Evolutionary conservation across 2,888 invertebrate genomes (phyloP).

Genomic region (Osedax fenrisi): DNA sequence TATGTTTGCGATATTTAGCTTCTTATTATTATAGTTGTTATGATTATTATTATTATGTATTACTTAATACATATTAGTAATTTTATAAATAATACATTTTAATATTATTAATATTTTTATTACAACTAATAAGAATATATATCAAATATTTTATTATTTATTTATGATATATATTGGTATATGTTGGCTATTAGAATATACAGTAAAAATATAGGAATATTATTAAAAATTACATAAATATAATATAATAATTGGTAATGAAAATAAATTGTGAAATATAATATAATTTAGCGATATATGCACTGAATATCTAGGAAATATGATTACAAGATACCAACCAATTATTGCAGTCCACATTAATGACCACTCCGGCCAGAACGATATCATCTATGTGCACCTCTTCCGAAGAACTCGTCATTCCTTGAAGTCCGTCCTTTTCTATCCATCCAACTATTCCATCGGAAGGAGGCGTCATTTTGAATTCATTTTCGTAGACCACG

Average conservation of each 20-base stretch:
- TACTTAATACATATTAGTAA: too few relatives aligned
- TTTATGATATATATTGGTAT: not conserved
- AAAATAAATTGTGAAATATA: not conserved
- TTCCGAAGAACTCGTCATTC: not conserved
- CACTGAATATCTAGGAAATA: not conserved
- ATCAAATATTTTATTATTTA: too few relatives aligned
- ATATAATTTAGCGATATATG: not conserved
- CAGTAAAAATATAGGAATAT: not conserved
- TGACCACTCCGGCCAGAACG: not conserved
- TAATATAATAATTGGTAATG: not conserved
- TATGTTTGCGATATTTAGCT: too few relatives aligned
- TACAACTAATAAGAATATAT: too few relatives aligned
- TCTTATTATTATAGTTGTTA: too few relatives aligned
- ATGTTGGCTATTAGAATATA: not conserved
- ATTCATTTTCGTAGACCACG: not conserved
- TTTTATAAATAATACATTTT: too few relatives aligned
- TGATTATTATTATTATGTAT: too few relatives aligned
- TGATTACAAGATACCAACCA: not conserved
- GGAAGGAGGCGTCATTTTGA: not conserved
- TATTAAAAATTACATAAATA: not conserved
- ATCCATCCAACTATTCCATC: not conserved
- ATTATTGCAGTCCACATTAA: conserved; percentile 9
- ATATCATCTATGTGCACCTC: conserved; percentile 5
- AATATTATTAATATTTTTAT: too few relatives aligned
- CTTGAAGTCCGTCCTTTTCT: conserved; percentile 4